Conservation (phyloP, 2,888 invertebrate species). For the Tetragonula carbonaria region DNA sequence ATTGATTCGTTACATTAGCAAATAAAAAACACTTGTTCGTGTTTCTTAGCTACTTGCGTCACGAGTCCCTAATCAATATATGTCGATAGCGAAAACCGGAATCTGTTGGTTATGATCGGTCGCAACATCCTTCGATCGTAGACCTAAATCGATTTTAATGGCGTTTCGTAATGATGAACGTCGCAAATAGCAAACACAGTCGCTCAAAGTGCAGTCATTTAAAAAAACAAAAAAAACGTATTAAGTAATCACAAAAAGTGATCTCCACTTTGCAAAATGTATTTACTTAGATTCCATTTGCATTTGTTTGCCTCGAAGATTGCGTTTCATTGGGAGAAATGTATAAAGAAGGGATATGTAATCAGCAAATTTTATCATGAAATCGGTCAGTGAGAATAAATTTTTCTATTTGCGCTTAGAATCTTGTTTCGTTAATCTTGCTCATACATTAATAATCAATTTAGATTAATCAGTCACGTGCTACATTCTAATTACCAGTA, state of each 20-base stretch:
- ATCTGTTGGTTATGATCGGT: slow-evolving; percentile 50
- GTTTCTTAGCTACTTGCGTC: slow-evolving; percentile 47
- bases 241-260: not conserved
- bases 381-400: too few relatives aligned
- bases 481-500: too few relatives aligned
- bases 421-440: too few relatives aligned
- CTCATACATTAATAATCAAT: too few relatives aligned
- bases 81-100: slow-evolving; percentile 50
- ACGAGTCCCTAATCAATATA: slow-evolving; percentile 53
- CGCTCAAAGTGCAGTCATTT: not conserved
- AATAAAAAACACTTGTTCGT: not conserved
- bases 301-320: not conserved
- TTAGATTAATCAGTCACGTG: too few relatives aligned
- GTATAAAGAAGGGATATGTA: too few relatives aligned
- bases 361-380: too few relatives aligned
- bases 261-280: not conserved
- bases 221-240: not conserved
- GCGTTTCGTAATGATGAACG: not conserved
- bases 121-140: slow-evolving; percentile 27
- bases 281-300: not conserved
- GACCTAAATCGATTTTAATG: slow-evolving; percentile 20
- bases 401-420: too few relatives aligned
- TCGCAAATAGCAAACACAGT: slow-evolving; percentile 15
- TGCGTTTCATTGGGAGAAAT: too few relatives aligned
- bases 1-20: not conserved